Percentiles rank a stretch among this genome's conserved stretches.
Evolutionary conservation across 2,797 vertebrate genomes (phyloP).

Genomic region (Monodelphis domestica): DNA sequence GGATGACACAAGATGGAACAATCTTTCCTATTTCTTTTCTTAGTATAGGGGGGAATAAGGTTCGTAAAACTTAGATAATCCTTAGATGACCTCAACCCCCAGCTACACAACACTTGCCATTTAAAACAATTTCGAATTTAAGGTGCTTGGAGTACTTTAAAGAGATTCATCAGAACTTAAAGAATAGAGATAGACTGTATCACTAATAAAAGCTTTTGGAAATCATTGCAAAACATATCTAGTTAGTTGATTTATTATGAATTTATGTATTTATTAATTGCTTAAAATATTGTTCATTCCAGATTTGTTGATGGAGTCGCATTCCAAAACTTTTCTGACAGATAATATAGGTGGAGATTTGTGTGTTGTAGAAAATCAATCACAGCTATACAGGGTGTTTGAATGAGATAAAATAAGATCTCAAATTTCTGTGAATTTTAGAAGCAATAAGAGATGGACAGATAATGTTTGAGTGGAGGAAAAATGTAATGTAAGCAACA

Average conservation of each 20-base stretch:
- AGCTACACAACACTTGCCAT: neutral
- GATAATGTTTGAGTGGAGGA: neutral
- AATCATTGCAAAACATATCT: neutral
- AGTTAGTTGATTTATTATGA: neutral
- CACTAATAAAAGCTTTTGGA: neutral
- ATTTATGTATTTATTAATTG: neutral
- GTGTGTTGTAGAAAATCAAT: neutral
- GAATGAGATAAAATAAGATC: neutral
- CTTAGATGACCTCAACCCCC: neutral
- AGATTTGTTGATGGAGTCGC: neutral
- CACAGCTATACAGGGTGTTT: neutral
- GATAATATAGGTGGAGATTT: neutral
- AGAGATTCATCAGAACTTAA: too few relatives aligned
- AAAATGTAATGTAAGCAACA: neutral
- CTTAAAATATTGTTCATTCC: neutral
- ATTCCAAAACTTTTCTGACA: neutral
- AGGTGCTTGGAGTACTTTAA: too few relatives aligned
- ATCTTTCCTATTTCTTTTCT: neutral
- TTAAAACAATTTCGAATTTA: neutral
- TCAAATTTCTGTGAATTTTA: neutral
- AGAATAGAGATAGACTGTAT: neutral
- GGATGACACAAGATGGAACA: neutral
- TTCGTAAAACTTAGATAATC: neutral
- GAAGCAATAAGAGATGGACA: neutral
- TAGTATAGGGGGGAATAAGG: too few relatives aligned